A percentile compares a stretch with the other conserved stretches of the same genome.
These are phyloP conservation scores for Parelbella ahira DNA, from an alignment of 2,888 invertebrate species.

Conservation along the genomic window DNA sequence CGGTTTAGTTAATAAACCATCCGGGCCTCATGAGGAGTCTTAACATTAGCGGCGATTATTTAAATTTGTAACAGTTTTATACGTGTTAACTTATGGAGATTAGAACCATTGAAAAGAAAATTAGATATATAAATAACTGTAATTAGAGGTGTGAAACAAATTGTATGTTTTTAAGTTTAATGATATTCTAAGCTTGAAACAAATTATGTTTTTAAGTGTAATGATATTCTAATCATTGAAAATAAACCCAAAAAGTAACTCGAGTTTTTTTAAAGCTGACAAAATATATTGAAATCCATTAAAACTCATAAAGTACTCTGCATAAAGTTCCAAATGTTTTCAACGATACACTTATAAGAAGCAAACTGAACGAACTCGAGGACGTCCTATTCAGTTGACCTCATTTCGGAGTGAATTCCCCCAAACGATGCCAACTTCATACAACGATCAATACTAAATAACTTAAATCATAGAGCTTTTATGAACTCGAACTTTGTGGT, in stretches of 20 bases:
- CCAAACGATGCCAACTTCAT: constrained; percentile 55
- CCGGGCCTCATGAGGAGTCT: constrained; percentile 39
- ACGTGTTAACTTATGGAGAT: constrained; percentile 37
- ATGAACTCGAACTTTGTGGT: constrained; percentile 33
- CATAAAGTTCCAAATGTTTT: constrained; percentile 14
- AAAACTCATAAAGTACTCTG: constrained; percentile 21
- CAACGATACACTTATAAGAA: constrained; percentile 47
- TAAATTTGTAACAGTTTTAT: constrained; percentile 35
- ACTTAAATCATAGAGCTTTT: constrained; percentile 69
- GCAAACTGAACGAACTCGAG: constrained; percentile 57
- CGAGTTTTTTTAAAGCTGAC: no score
- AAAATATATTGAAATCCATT: constrained; percentile 26
- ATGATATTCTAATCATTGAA: no score
- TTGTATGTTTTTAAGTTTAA: no score
- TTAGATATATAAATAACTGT: constrained; percentile 23
- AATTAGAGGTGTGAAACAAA: constrained; percentile 11
- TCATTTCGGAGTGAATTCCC: constrained; percentile 53
- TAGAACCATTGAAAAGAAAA: constrained; percentile 35
- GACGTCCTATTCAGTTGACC: constrained; percentile 60
- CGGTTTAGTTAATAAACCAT: constrained; percentile 45
- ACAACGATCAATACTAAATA: constrained; percentile 64
- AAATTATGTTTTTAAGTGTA: no score
- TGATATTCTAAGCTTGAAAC: no score
- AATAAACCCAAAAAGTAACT: no score
- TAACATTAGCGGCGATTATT: constrained; percentile 29